Percentiles rank a stretch among this genome's conserved stretches.
These are phyloP conservation scores for Odocoileus hemionus DNA, from an alignment of 2,113 vertebrate species.

Conservation along the genomic window DNA sequence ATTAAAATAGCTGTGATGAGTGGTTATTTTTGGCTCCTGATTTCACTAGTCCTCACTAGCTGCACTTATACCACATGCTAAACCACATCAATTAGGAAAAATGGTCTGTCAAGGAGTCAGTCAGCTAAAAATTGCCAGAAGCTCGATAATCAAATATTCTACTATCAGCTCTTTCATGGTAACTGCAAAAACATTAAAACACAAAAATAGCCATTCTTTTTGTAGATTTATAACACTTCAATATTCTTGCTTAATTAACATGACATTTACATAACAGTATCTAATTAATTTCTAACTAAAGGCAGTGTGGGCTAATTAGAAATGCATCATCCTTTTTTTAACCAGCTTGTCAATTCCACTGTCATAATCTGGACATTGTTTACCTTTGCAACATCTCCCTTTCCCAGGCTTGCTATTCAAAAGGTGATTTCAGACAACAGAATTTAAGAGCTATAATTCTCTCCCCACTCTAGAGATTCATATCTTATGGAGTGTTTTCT, in stretches of 20 bases:
- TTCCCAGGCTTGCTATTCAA: not conserved
- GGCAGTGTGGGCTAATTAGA: conserved; percentile 74
- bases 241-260: conserved; percentile 79
- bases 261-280: conserved; percentile 80
- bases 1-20: not conserved
- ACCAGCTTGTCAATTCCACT: conserved; percentile 72
- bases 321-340: conserved; percentile 73
- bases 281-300: conserved; percentile 78
- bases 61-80: conserved; percentile 49
- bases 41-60: not conserved
- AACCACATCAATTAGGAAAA: conserved; percentile 66
- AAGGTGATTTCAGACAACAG: not conserved
- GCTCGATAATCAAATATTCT: conserved; percentile 62
- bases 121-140: conserved; percentile 61
- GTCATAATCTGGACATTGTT: conserved; percentile 58
- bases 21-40: conserved; percentile 46
- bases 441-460: not conserved
- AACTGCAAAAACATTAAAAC: conserved; percentile 67
- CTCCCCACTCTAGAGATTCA: not conserved
- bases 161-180: conserved; percentile 29
- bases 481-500: not conserved
- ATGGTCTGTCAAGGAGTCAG: conserved; percentile 55
- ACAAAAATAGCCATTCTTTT: conserved; percentile 65
- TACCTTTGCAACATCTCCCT: conserved; percentile 52
- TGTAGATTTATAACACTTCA: conserved; percentile 74